These are phyloP conservation scores for Myripristis murdjan DNA, from an alignment of 2,797 vertebrate genomes.

Conservation along the genomic window DNA sequence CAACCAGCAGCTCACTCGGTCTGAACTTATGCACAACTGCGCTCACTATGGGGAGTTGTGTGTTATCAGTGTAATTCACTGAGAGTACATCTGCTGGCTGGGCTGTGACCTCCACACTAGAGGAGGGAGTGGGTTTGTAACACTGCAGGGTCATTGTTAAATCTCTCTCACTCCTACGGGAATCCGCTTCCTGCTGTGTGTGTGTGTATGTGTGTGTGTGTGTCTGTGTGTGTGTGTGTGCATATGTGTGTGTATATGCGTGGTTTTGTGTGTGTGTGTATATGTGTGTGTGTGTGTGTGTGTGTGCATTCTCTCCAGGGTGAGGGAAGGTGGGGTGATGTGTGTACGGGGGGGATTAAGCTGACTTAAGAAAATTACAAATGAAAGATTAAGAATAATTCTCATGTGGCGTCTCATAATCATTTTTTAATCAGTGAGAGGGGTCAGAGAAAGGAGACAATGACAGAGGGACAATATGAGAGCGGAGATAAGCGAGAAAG, in stretches of 20 bases:
- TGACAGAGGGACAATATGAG: constrained; percentile 82
- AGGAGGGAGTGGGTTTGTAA: constrained; percentile 82
- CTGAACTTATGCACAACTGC: constrained; percentile 70
- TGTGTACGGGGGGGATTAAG: constrained; percentile 78
- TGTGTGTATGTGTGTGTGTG: constrained; percentile 58
- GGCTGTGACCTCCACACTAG: constrained; percentile 84
- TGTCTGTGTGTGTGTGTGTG: constrained; percentile 17
- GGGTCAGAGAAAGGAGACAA: constrained; percentile 83
- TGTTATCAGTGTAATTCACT: constrained; percentile 82
- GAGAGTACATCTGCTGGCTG: constrained; percentile 83
- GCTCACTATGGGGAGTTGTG: constrained; percentile 77
- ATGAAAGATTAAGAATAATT: constrained; percentile 88
- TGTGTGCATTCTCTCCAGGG: constrained; percentile 65
- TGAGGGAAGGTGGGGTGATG: constrained; percentile 74
- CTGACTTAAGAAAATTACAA: constrained; percentile 88
- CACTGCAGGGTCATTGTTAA: constrained; percentile 86
- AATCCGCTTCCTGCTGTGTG: constrained; percentile 83
- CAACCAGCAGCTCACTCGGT: constrained; percentile 45
- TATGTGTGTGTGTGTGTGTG: constrained; percentile 54
- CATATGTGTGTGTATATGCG: too few species aligned
- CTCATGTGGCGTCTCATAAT: constrained; percentile 86
- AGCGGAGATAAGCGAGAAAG: constrained; percentile 73
- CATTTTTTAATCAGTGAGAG: constrained; percentile 86
- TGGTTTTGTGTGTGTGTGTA: too few species aligned
- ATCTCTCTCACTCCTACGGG: constrained; percentile 83